Conservation (phyloP, 2,797 vertebrate genomes). For the Poecile montanus region DNA sequence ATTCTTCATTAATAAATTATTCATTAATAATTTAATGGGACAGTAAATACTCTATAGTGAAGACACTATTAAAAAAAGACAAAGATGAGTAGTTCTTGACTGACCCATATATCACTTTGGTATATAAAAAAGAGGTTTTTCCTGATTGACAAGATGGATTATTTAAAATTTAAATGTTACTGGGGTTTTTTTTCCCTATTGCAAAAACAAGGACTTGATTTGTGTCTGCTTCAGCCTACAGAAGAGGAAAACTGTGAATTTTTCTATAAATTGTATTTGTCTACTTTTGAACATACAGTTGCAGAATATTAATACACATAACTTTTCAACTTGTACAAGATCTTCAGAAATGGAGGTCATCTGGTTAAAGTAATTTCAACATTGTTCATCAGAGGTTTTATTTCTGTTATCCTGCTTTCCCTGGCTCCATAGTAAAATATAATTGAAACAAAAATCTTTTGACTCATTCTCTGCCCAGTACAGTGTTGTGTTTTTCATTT, state of each 20-base stretch:
- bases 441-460: background rate
- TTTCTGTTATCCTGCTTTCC: background rate
- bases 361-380: background rate
- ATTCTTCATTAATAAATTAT: background rate
- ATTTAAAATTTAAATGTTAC: conserved; percentile 28
- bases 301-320: background rate
- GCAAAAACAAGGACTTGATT: conserved; percentile 68
- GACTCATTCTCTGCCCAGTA: background rate
- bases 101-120: background rate
- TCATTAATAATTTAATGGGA: background rate
- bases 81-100: background rate
- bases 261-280: background rate
- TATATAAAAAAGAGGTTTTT: background rate
- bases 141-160: conserved; percentile 39
- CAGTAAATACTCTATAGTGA: background rate
- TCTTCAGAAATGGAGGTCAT: background rate
- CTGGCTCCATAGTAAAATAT: background rate
- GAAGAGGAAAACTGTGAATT: conserved; percentile 75
- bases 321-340: background rate
- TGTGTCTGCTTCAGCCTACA: conserved; percentile 69
- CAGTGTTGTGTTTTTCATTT: conserved; percentile 29
- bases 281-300: background rate
- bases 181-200: background rate
- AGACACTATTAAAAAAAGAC: background rate
- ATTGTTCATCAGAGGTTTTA: background rate